A percentile compares a stretch with the other conserved stretches of the same genome.
Evolutionary conservation across 2,113 vertebrate genomes (phyloP).

Genomic region (Scopus umbretta): DNA sequence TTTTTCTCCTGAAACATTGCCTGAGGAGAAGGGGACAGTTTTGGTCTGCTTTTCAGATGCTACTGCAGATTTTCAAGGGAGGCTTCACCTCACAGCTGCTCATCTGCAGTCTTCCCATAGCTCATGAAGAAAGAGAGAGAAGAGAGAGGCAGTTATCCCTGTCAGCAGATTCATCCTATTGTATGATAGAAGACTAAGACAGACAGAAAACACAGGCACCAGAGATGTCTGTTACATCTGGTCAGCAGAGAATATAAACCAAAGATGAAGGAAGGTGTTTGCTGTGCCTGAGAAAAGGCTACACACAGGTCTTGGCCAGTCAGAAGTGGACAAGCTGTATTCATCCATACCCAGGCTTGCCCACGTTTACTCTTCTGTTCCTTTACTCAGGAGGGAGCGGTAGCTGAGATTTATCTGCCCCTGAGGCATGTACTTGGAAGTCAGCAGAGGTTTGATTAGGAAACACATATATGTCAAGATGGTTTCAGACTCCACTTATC

Average conservation of each 20-base stretch:
- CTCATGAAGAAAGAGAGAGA: not conserved
- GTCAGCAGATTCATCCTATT: not conserved
- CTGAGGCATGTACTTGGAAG: not conserved
- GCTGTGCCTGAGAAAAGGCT: not conserved
- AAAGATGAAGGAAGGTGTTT: not conserved
- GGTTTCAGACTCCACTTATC: not conserved
- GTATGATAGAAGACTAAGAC: not conserved
- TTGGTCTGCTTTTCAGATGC: not conserved
- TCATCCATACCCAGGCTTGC: not conserved
- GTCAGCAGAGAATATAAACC: not conserved
- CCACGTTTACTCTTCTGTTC: not conserved
- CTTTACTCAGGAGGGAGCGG: not conserved
- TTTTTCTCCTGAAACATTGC: not conserved
- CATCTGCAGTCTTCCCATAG: not conserved
- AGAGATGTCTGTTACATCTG: not conserved
- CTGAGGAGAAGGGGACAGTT: not conserved
- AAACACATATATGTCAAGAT: not conserved
- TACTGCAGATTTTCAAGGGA: not conserved
- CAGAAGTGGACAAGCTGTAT: not conserved
- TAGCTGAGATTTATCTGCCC: not conserved
- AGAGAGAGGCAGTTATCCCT: not conserved
- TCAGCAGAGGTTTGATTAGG: not conserved
- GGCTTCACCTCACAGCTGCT: not conserved
- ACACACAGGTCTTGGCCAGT: not conserved
- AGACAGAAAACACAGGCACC: not conserved